A percentile compares a stretch with the other conserved stretches of the same genome.
Conservation (phyloP, 2,797 vertebrate species). For the Rhabdomys pumilio region DNA sequence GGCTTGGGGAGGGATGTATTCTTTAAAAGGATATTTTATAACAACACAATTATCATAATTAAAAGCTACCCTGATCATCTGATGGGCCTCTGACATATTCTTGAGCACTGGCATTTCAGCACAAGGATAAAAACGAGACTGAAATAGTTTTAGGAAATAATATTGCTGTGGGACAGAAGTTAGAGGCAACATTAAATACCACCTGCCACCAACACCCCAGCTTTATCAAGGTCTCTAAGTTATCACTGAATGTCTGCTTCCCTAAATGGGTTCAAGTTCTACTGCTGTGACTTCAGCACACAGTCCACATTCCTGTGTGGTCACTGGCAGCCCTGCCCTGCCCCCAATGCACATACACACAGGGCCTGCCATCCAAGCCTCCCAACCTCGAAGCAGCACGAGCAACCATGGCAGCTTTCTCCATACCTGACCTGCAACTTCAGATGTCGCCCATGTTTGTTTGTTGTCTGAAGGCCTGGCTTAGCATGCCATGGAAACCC, state of each 20-base stretch:
- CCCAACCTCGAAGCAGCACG: too few relatives aligned
- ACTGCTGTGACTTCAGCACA: background rate
- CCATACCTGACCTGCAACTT: background rate
- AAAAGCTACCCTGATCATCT: conserved; percentile 77
- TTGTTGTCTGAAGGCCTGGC: background rate
- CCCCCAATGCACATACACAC: background rate
- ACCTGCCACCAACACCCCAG: background rate
- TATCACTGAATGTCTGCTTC: conserved; percentile 62
- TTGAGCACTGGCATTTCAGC: conserved; percentile 70
- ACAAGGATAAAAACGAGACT: conserved; percentile 61
- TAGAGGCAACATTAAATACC: conserved; percentile 42
- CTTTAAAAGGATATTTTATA: conserved; percentile 68
- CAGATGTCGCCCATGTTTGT: background rate
- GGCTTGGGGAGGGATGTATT: conserved; percentile 70
- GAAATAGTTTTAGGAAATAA: conserved; percentile 61
- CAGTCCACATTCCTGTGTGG: background rate
- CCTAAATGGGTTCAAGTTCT: background rate
- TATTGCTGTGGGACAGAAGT: background rate
- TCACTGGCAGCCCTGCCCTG: background rate
- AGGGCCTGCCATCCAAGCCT: background rate
- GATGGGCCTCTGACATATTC: conserved; percentile 80
- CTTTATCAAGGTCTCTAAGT: conserved; percentile 49
- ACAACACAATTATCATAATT: conserved; percentile 79
- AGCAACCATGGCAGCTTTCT: background rate
- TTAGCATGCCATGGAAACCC: background rate